Evolutionary conservation across 2,888 invertebrate species (phyloP).

Genomic region (Drosophila fungiperda): DNA sequence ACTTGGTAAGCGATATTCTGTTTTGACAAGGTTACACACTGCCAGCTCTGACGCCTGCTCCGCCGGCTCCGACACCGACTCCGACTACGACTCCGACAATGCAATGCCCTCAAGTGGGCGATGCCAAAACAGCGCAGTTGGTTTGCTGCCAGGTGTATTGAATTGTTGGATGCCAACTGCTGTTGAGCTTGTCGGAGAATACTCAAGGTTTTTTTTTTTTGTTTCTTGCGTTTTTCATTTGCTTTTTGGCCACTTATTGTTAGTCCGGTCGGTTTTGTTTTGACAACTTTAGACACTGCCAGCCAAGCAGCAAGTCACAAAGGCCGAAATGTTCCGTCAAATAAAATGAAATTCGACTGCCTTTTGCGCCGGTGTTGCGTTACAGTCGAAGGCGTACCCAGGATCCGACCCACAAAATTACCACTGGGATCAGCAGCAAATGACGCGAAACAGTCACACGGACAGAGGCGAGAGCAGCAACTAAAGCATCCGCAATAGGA

Average conservation of each 20-base stretch:
- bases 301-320: constrained; percentile 18
- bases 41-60: neutral
- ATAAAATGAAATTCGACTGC: constrained; percentile 67
- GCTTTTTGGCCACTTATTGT: constrained; percentile 64
- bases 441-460: constrained; percentile 81
- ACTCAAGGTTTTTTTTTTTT: constrained; percentile 15
- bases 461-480: constrained; percentile 48
- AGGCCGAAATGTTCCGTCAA: constrained; percentile 59
- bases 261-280: constrained; percentile 58
- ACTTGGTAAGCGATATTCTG: constrained; percentile 80
- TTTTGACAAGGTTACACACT: constrained; percentile 60
- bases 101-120: constrained; percentile 45
- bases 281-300: constrained; percentile 64
- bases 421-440: constrained; percentile 78
- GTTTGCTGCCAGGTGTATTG: constrained; percentile 70
- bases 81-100: constrained; percentile 10
- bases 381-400: constrained; percentile 30
- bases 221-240: constrained; percentile 1
- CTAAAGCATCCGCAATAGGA: constrained; percentile 10
- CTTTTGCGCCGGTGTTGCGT: constrained; percentile 48
- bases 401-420: constrained; percentile 73
- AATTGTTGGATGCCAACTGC: constrained; percentile 8
- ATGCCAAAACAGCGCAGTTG: constrained; percentile 60
- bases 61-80: neutral
- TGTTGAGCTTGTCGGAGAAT: constrained; percentile 28